Evolutionary conservation across 2,113 vertebrate genomes (phyloP), one percentile per base, ranked within the genome.

Genomic region (Strigops habroptila): DNA sequence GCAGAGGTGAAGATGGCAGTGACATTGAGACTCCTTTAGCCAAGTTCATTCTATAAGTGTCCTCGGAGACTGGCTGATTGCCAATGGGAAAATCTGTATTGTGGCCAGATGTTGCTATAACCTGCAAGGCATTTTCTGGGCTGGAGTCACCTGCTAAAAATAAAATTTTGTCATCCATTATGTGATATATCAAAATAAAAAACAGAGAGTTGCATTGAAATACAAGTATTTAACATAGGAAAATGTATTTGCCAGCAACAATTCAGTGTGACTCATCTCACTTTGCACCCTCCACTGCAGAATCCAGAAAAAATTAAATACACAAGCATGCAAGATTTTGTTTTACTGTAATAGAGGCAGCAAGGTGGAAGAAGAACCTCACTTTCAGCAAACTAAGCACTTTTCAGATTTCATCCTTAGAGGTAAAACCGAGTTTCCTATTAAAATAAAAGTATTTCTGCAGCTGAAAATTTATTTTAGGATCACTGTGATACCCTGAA

Each of bases 1-100:
- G 97, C 64, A 99, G 98, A 57, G 99, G 99, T 1, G 99, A 99
- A n/a, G 99, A 99, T 0, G 99, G 99, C 71, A 99, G 97, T 3
- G 99, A 99, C 98, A 99, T 99, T 8, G 99, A 99, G 68, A 99
- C 99, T 28, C 99, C 99, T 97, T 99, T 99, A 51, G 98, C 94
- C 86, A 99, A 91, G 90, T 98, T 98, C 77, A 98, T 97, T 87
- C 98, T 98, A 65, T 98, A 98, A 37, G 97, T 86, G 67, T 99
- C 99, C 64, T 99, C 98, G 8, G 97, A 94, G 64, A 82, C 37
- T 5, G 97, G 95, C 52, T 97, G 96, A 49, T 88, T 91, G 14
- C 95, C 96, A 69, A 62, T 17, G n/a, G 98, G 95, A 23, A 97
- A 94, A 33, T 98, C 98, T 13, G 96, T 97, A 64, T 82, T 81